These are phyloP conservation scores for Psammodynastes pulverulentus DNA, from an alignment of 2,113 vertebrate species.

Conservation along the genomic window DNA sequence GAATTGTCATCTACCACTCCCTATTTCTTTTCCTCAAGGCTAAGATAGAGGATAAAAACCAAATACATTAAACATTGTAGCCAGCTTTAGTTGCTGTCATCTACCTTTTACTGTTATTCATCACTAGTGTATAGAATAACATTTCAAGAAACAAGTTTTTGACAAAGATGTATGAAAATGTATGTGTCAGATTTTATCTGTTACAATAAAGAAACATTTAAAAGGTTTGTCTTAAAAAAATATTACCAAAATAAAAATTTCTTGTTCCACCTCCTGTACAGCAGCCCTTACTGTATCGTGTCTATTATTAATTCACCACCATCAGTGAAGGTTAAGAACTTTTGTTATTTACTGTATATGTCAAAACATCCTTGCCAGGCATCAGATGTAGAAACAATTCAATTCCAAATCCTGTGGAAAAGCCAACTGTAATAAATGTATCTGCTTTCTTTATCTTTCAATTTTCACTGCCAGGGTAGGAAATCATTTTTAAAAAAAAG, in stretches of 20 bases:
- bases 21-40: background rate
- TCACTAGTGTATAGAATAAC: background rate
- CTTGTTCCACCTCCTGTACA: background rate
- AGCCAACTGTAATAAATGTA: background rate
- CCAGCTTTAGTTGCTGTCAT: background rate
- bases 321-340: background rate
- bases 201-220: background rate
- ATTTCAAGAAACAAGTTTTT: background rate
- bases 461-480: background rate
- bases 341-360: background rate
- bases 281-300: background rate
- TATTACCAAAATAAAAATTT: background rate
- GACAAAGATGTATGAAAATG: background rate
- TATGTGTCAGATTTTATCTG: background rate
- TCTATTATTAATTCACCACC: background rate
- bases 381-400: background rate
- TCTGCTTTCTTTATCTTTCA: background rate
- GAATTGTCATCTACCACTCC: background rate
- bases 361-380: background rate
- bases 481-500: background rate
- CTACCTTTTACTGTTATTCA: background rate
- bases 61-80: background rate
- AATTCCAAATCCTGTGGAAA: background rate
- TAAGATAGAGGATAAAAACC: background rate
- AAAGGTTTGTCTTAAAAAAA: background rate